Conservation (phyloP, 2,888 invertebrate genomes). For the Molorchus minor region DNA sequence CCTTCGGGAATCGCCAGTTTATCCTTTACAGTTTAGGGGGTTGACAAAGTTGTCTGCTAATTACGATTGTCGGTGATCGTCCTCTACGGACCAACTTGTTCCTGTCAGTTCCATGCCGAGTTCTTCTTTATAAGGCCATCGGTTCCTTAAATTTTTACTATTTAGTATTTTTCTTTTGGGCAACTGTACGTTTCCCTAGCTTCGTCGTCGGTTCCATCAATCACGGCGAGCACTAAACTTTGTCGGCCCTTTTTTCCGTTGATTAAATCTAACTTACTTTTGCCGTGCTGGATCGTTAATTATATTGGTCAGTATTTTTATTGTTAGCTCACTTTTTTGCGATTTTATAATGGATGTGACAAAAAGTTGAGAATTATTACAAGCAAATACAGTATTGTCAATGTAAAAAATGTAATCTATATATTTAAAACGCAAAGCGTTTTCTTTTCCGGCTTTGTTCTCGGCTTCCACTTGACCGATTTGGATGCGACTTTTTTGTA, state of each 20-base stretch:
- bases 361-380: no score
- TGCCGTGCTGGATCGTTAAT: slow-evolving; percentile 10
- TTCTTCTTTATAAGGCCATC: neutral
- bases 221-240: neutral
- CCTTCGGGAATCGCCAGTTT: neutral
- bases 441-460: no score
- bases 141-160: no score
- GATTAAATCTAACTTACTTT: slow-evolving; percentile 15
- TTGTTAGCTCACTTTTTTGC: no score
- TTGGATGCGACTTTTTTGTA: no score
- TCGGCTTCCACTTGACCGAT: no score
- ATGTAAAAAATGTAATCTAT: no score
- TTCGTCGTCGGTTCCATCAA: no score
- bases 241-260: neutral
- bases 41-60: slow-evolving; percentile 1
- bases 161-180: slow-evolving; percentile 6
- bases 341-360: no score
- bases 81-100: slow-evolving; percentile 7
- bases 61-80: neutral
- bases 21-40: neutral
- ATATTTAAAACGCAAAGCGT: no score
- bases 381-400: no score
- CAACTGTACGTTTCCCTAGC: no score
- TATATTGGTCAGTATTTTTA: slow-evolving; percentile 1
- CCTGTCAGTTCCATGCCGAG: slow-evolving; percentile 9